phyloP scores from a whole-genome alignment of 2,888 invertebrate species.

The Chrysodeixis includens region DNA sequence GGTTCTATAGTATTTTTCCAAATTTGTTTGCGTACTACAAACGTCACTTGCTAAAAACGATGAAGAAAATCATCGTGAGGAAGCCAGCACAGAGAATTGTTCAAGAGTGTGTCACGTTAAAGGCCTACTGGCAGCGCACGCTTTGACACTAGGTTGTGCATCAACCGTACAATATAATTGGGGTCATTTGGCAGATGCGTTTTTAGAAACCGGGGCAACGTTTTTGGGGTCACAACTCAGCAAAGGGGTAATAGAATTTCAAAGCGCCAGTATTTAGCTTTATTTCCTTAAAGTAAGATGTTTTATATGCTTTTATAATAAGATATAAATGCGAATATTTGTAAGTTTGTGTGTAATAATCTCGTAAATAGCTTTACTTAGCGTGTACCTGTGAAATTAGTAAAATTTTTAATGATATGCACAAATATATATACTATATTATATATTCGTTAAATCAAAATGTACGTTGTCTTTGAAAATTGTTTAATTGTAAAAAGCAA shows the following conservation, averaged over 20 bases:
- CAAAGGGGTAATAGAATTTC: constrained; percentile 19
- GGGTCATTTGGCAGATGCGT: too few species aligned
- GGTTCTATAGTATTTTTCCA: too few species aligned
- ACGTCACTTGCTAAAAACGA: too few species aligned
- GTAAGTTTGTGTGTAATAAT: constrained; percentile 32
- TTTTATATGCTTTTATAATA: constrained; percentile 35
- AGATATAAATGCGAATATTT: constrained; percentile 26
- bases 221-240: constrained; percentile 4
- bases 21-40: too few species aligned
- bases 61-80: too few species aligned
- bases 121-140: too few species aligned
- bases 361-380: constrained; percentile 53
- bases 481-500: constrained; percentile 14
- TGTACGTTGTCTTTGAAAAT: constrained; percentile 38
- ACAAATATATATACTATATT: constrained; percentile 42
- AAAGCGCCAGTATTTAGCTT: constrained; percentile 42
- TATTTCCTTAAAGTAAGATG: constrained; percentile 25
- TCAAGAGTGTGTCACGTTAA: too few species aligned
- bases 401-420: constrained; percentile 22
- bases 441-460: constrained; percentile 25
- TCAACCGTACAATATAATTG: too few species aligned
- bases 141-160: too few species aligned
- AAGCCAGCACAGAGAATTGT: too few species aligned
- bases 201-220: neutral
- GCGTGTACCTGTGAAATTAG: constrained; percentile 44